Evolutionary conservation across 1,140 invertebrate genomes (phyloP).

Genomic region (Drosophila willistoni): DNA sequence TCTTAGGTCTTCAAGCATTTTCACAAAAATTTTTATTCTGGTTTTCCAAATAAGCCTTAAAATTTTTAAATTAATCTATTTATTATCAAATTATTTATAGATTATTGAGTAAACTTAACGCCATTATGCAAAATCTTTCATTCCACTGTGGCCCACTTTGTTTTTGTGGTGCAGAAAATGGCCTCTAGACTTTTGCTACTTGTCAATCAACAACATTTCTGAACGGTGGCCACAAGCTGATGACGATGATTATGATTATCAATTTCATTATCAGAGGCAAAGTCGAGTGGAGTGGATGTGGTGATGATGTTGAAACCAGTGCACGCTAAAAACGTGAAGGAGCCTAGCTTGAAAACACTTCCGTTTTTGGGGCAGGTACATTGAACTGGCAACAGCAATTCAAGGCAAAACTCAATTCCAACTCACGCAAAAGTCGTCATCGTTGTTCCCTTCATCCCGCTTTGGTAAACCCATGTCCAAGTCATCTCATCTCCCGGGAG

Average conservation of each 20-base stretch:
- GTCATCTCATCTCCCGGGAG: constrained; percentile 16
- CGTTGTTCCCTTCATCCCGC: constrained; percentile 25
- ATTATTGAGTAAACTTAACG: no score
- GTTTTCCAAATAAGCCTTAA: no score
- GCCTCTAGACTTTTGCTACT: constrained; percentile 39
- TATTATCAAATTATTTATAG: no score
- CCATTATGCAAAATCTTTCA: not conserved
- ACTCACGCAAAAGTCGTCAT: constrained; percentile 43
- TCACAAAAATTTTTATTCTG: no score
- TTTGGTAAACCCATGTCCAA: not conserved
- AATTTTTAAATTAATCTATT: no score
- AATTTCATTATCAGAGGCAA: constrained; percentile 52
- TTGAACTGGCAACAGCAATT: constrained; percentile 46
- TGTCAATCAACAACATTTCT: constrained; percentile 75
- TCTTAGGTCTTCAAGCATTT: no score
- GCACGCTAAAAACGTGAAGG: constrained; percentile 21
- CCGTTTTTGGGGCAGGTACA: constrained; percentile 57
- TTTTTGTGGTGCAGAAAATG: constrained; percentile 10
- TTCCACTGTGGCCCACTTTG: constrained; percentile 16
- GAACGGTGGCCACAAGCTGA: constrained; percentile 32
- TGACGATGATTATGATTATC: constrained; percentile 68
- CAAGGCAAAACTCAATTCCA: constrained; percentile 28
- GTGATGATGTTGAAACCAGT: constrained; percentile 3
- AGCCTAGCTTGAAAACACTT: constrained; percentile 55
- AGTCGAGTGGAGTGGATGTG: not conserved